A percentile compares a stretch with the other conserved stretches of the same genome.
Conservation (phyloP, 2,797 vertebrate genomes). For the Semaprochilodus insignis region DNA sequence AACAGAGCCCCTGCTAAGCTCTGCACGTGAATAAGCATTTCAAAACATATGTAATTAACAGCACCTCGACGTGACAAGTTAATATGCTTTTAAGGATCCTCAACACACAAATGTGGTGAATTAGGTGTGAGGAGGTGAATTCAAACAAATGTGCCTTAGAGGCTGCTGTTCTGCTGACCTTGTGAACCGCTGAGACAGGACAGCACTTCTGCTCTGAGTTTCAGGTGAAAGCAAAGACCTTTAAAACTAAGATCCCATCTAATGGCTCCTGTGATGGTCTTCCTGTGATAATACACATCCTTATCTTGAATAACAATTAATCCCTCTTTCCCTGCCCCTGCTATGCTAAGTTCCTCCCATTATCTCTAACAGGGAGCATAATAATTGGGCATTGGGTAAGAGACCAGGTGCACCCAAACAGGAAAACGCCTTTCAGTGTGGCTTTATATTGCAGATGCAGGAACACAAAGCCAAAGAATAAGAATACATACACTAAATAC, state of each 20-base stretch:
- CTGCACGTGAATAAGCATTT: conserved; percentile 17
- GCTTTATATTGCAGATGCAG: neutral
- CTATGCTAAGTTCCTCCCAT: conserved; percentile 58
- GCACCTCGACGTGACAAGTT: conserved; percentile 16
- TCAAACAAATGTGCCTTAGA: conserved; percentile 62
- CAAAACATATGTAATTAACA: conserved; percentile 27
- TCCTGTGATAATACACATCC: conserved; percentile 74
- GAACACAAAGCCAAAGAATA: neutral
- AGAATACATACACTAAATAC: neutral
- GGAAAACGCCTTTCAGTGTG: conserved; percentile 31
- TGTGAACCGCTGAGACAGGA: conserved; percentile 52
- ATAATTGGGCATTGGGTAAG: conserved; percentile 41
- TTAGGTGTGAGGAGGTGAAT: conserved; percentile 48
- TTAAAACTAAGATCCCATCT: conserved; percentile 59
- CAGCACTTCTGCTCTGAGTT: conserved; percentile 21
- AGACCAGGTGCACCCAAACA: conserved; percentile 45
- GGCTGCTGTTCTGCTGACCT: conserved; percentile 49
- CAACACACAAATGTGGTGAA: conserved; percentile 39
- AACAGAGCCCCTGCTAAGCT: neutral
- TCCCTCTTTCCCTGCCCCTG: conserved; percentile 61
- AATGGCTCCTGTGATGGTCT: conserved; percentile 65
- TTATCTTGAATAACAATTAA: conserved; percentile 77
- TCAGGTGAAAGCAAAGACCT: conserved; percentile 59
- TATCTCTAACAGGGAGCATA: conserved; percentile 59
- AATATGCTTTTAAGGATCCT: conserved; percentile 22